phyloP scores from a whole-genome alignment of 2,113 vertebrate species.

The Engystomops pustulosus region DNA sequence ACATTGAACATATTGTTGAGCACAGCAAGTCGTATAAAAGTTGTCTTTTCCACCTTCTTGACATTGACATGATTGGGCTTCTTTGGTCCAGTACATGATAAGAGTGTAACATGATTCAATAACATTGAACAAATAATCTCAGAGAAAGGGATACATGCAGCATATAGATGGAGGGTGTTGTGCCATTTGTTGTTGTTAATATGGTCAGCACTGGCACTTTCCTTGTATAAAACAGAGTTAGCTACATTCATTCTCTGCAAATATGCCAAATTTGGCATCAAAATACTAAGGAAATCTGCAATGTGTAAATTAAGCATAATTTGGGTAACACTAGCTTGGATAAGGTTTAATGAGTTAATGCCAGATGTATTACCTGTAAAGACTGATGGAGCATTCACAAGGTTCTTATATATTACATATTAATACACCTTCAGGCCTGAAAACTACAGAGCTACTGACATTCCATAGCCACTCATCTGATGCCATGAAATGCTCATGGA shows the following conservation, averaged over 20 bases:
- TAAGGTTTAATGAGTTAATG: not conserved
- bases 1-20: conserved; percentile 72
- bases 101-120: not conserved
- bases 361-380: not conserved
- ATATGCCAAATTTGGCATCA: too few species aligned
- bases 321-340: not conserved
- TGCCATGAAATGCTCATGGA: conserved; percentile 64
- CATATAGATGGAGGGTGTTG: not conserved
- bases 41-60: not conserved
- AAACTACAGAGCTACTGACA: not conserved
- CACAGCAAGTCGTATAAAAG: conserved; percentile 65
- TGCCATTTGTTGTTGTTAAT: not conserved
- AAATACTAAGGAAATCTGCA: too few species aligned
- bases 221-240: too few species aligned
- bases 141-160: not conserved
- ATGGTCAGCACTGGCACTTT: not conserved
- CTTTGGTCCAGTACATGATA: conserved; percentile 21
- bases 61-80: not conserved
- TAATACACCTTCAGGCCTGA: not conserved
- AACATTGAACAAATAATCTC: not conserved
- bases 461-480: conserved; percentile 9
- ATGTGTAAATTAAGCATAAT: too few species aligned
- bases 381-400: not conserved
- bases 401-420: too few species aligned
- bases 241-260: too few species aligned